Percentiles rank a stretch among this genome's conserved stretches.
Evolutionary conservation across 1,140 invertebrate genomes (phyloP).

Genomic region (Zaprionus tsacasi): DNA sequence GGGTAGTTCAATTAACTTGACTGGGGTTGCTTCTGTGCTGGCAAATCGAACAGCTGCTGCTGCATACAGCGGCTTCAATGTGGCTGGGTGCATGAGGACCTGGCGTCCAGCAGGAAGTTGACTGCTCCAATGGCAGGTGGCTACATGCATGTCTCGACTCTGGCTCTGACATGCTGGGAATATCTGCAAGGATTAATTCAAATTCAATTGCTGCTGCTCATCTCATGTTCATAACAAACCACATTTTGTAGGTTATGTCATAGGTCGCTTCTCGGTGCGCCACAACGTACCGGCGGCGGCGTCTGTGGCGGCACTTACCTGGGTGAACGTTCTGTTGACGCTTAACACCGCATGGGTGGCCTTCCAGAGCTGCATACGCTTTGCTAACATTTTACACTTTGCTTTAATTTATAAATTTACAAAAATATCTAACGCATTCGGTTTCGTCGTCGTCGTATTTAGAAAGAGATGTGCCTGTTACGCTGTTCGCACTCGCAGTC

Average conservation of each 20-base stretch:
- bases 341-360: constrained; percentile 39
- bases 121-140: constrained; percentile 27
- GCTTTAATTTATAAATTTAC: constrained; percentile 55
- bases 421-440: constrained; percentile 27
- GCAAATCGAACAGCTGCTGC: constrained; percentile 52
- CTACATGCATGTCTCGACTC: constrained; percentile 36
- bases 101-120: neutral
- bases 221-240: constrained; percentile 49
- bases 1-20: constrained; percentile 80
- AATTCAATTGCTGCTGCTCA: neutral
- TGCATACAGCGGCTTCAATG: constrained; percentile 11
- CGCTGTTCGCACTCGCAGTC: neutral
- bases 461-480: constrained; percentile 19
- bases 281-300: neutral
- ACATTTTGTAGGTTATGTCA: constrained; percentile 62
- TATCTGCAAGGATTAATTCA: constrained; percentile 25
- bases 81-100: neutral
- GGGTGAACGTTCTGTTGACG: constrained; percentile 29
- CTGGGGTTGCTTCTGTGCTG: constrained; percentile 40
- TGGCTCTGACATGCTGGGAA: constrained; percentile 1
- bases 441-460: constrained; percentile 28
- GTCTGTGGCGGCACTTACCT: constrained; percentile 44
- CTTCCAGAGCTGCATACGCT: constrained; percentile 68
- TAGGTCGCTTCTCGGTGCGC: neutral
- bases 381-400: constrained; percentile 59